phyloP scores from a whole-genome alignment of 1,140 invertebrate species.

The Drosophila mojavensis region DNA sequence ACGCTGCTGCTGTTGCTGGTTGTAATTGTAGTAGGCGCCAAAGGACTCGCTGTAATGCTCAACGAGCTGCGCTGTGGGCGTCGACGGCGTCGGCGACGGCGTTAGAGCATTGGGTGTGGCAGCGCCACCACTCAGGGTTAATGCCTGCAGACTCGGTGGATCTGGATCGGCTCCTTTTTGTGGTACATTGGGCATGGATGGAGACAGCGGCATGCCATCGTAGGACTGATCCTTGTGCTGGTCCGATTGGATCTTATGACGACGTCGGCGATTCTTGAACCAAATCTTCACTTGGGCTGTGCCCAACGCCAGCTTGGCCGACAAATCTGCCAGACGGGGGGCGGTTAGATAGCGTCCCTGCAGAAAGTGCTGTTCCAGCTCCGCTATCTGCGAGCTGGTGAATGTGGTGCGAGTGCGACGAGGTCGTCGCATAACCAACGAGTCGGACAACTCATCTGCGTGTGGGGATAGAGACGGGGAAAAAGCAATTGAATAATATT shows the following conservation, averaged over 20 bases:
- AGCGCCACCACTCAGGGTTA: slow-evolving; percentile 47
- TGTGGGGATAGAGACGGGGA: background rate
- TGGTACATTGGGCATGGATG: slow-evolving; percentile 32
- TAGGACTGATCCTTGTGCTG: slow-evolving; percentile 75
- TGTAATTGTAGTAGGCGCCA: slow-evolving; percentile 69
- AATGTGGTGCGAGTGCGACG: slow-evolving; percentile 90
- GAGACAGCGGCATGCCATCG: slow-evolving; percentile 72
- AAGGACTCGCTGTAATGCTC: slow-evolving; percentile 72
- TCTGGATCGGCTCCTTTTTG: slow-evolving; percentile 52
- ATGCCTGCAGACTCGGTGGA: slow-evolving; percentile 65
- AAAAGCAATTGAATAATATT: background rate
- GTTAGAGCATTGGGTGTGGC: slow-evolving; percentile 65
- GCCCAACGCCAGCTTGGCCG: slow-evolving; percentile 88
- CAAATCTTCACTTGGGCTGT: slow-evolving; percentile 96
- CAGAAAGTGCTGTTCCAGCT: slow-evolving; percentile 85
- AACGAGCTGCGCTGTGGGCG: slow-evolving; percentile 55
- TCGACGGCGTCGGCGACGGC: slow-evolving; percentile 70
- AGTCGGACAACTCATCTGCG: slow-evolving; percentile 70
- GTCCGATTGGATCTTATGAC: slow-evolving; percentile 76
- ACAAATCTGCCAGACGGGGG: slow-evolving; percentile 91
- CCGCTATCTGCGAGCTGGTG: slow-evolving; percentile 91
- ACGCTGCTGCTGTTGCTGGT: slow-evolving; percentile 43
- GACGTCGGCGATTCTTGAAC: slow-evolving; percentile 85
- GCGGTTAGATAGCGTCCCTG: slow-evolving; percentile 91
- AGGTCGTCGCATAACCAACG: slow-evolving; percentile 74